These are phyloP conservation scores for Paguma larvata DNA, from an alignment of 2,797 vertebrate genomes.

Conservation along the genomic window DNA sequence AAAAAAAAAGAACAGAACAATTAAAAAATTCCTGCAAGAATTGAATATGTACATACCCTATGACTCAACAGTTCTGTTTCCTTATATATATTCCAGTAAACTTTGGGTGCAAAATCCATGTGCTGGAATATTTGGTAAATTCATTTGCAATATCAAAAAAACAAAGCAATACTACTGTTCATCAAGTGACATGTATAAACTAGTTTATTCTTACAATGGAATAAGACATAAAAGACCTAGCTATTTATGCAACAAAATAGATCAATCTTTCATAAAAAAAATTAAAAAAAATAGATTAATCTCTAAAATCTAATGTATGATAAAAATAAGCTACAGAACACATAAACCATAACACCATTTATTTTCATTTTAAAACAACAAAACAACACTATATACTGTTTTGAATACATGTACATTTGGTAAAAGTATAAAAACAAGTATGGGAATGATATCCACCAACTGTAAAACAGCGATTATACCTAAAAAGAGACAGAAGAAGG, in stretches of 20 bases:
- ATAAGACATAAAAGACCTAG: neutral
- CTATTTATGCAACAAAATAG: neutral
- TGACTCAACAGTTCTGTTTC: neutral
- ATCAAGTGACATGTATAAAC: neutral
- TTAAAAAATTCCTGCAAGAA: neutral
- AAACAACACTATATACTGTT: neutral
- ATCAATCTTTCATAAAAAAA: neutral
- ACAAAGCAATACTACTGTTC: neutral
- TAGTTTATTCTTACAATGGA: neutral
- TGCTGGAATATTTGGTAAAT: neutral
- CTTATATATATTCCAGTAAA: neutral
- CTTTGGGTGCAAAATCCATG: neutral
- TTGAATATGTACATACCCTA: neutral
- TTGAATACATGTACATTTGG: neutral
- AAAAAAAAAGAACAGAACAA: neutral
- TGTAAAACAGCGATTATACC: neutral
- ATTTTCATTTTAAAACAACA: constrained; percentile 34
- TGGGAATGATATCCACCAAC: neutral
- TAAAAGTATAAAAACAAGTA: constrained; percentile 37
- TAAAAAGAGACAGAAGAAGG: neutral
- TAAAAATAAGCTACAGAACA: neutral
- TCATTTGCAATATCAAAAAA: neutral
- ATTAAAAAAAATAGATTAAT: neutral
- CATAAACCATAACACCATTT: neutral
- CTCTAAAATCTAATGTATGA: neutral